These are phyloP conservation scores for Pogonomyrmex barbatus DNA, from an alignment of 1,140 invertebrate species.

Conservation along the genomic window DNA sequence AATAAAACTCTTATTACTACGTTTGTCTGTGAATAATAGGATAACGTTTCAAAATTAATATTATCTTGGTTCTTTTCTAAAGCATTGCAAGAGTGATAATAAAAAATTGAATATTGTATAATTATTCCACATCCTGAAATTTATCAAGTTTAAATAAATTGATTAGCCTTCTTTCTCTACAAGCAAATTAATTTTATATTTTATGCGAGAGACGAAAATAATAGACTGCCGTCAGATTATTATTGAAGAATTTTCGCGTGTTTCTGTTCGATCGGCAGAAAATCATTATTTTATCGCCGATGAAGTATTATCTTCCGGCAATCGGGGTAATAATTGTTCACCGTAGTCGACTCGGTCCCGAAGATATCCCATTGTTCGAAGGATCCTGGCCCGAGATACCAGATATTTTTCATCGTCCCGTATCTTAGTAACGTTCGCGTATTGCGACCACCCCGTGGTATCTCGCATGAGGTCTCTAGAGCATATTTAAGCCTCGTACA, in stretches of 20 bases:
- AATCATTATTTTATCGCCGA: conserved; percentile 76
- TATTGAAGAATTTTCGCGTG: conserved; percentile 70
- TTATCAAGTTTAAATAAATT: conserved; percentile 19
- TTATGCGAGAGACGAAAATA: conserved; percentile 63
- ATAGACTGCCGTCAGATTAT: conserved; percentile 55
- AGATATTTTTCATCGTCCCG: conserved; percentile 80
- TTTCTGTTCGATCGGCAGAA: conserved; percentile 68
- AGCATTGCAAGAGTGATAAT: not conserved
- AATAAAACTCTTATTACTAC: not conserved
- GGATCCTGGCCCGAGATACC: conserved; percentile 79
- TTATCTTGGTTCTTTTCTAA: not conserved
- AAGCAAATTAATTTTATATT: conserved; percentile 13
- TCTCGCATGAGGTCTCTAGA: conserved; percentile 78
- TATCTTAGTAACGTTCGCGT: conserved; percentile 77
- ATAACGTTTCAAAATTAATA: not conserved
- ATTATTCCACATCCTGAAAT: not conserved
- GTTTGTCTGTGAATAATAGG: not conserved
- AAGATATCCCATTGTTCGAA: conserved; percentile 81
- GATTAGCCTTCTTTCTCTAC: conserved; percentile 42
- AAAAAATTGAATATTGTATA: not conserved
- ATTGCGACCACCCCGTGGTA: conserved; percentile 80
- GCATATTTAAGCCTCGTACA: conserved; percentile 77
- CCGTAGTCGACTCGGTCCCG: conserved; percentile 69
- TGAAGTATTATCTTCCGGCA: conserved; percentile 76
- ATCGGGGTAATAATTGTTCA: conserved; percentile 79